A percentile compares a stretch with the other conserved stretches of the same genome.
phyloP scores from a whole-genome alignment of 2,888 invertebrate species.

The Eristalinus aeneus region DNA sequence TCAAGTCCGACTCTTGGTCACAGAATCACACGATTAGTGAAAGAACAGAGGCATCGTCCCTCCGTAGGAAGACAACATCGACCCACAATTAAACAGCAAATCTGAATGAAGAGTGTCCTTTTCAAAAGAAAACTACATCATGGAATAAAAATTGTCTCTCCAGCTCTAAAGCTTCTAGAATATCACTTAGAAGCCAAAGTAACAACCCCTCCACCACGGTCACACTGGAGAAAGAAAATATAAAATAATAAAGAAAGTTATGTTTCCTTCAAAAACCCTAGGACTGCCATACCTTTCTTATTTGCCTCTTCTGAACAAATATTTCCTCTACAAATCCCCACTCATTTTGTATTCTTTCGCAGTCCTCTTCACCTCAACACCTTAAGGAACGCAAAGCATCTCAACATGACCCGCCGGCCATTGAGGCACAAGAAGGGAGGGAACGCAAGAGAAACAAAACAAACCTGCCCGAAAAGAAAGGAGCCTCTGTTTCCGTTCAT shows the following conservation, averaged over 20 bases:
- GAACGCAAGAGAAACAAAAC: background rate
- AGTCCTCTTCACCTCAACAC: background rate
- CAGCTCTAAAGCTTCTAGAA: no score
- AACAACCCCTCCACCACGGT: no score
- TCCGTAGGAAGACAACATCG: no score
- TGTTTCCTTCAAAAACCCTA: background rate
- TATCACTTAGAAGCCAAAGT: no score
- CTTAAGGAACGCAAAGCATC: background rate
- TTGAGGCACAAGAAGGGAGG: background rate
- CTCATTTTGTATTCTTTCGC: background rate
- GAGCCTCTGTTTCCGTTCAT: constrained; percentile 21
- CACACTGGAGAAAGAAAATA: no score
- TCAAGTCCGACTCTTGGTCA: no score
- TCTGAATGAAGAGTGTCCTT: no score
- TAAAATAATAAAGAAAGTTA: background rate
- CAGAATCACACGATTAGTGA: no score
- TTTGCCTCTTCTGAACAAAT: background rate
- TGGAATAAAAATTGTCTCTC: no score
- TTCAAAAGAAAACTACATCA: no score
- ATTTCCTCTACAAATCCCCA: background rate
- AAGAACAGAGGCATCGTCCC: no score
- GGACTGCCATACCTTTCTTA: background rate
- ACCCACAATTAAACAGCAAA: no score
- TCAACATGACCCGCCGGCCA: background rate
- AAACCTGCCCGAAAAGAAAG: background rate